These are phyloP conservation scores for Polydesmus complanatus DNA, from an alignment of 2,888 invertebrate species.

Conservation along the genomic window DNA sequence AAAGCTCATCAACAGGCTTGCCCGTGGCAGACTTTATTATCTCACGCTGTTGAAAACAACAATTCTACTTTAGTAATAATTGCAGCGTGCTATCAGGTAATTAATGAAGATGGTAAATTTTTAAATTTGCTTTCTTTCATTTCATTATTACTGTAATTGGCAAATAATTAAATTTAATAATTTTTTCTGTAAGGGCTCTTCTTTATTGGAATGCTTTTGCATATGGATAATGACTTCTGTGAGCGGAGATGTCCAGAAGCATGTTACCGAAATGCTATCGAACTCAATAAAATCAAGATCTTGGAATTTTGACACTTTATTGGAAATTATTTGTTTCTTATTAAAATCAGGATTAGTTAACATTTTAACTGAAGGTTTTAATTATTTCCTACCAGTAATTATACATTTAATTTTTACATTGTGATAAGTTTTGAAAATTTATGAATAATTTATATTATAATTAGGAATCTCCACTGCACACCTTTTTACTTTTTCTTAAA, in stretches of 20 bases:
- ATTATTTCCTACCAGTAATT: constrained; percentile 6
- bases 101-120: background rate
- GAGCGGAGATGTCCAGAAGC: no score
- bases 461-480: constrained; percentile 6
- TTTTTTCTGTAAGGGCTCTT: constrained; percentile 3
- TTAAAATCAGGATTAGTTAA: background rate
- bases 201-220: constrained; percentile 2
- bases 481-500: background rate
- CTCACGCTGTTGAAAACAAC: background rate
- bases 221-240: background rate
- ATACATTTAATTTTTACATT: background rate
- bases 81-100: constrained; percentile 7
- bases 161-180: no score
- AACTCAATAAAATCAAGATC: no score
- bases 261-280: no score
- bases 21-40: background rate
- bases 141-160: no score
- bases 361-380: constrained; percentile 3
- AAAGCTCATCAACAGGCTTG: no score
- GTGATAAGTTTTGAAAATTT: background rate
- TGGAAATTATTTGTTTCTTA: background rate
- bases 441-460: background rate
- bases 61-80: constrained; percentile 7
- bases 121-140: no score
- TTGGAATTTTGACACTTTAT: no score